Evolutionary conservation across 37 sponge, comb jelly and placozoan species (phyloP), one percentile per base, ranked within the genome.

Genomic region (Spongilla lacustris): DNA sequence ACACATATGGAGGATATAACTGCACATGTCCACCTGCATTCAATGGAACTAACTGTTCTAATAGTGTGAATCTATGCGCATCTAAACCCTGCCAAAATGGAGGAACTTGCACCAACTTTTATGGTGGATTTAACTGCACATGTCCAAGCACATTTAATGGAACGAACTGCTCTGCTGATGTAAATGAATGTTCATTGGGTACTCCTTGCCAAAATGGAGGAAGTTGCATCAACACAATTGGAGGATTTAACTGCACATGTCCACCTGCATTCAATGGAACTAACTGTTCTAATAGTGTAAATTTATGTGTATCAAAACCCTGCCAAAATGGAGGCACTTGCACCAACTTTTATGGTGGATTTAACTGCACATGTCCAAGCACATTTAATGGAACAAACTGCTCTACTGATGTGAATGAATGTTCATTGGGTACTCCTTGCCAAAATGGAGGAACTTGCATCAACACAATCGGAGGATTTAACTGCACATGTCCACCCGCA

Each of bases 21-120:
- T 91, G 92, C 41, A 11, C 25, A 31, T 91, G 92, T 78, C 22
- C 68, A 33, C 8, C 35, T 33, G 84, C 87, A 1, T 91, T 69
- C 69, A 84, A 67, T 49, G 89, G 89, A 21, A 34, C 80, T 34
- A 33, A 81, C 41, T 88, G 88, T 82, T 68, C 50, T 9, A 50
- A 2, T 24, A 67, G 69, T 46, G 73, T 84, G 13, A 32, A 88
- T 75, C 35, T 49, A 50, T 88, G 88, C 36, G 69, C 27, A 9
- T 21, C 27, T 2, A 10, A n/a, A 36, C 83, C 83, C 1, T 88
- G 88, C 66, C 50, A 66, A 46, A 84, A 84, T 71, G 74, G 74
- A 27, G 84, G 76, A 24, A 84, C 67, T 10, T 84, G 84, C 49
- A 36, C 48, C 17, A 50, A 50, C 76, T 21, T 4, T 6, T 66